Evolutionary conservation across 2,797 vertebrate genomes (phyloP).

Genomic region (Sebastes diploproa): DNA sequence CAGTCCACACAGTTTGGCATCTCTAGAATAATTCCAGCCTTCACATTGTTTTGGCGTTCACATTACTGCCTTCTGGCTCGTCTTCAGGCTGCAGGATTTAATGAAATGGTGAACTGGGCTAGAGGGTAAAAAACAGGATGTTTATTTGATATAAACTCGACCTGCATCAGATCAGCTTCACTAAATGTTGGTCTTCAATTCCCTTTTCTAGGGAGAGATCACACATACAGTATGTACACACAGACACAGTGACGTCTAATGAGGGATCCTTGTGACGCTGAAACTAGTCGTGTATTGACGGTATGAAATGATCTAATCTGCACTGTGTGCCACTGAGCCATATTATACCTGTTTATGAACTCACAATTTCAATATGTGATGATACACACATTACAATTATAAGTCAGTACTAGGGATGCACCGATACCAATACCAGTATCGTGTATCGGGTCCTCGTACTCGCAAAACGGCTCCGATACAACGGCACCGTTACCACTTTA

Average conservation of each 20-base stretch:
- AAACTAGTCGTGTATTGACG: background rate
- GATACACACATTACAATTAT: background rate
- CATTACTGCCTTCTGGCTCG: background rate
- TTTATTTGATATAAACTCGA: background rate
- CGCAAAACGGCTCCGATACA: too few relatives aligned
- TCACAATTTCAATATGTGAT: background rate
- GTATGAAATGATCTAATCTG: background rate
- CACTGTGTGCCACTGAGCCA: constrained; percentile 4
- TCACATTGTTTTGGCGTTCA: background rate
- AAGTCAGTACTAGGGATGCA: background rate
- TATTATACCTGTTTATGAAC: background rate
- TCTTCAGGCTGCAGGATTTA: background rate
- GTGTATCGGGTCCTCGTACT: too few relatives aligned
- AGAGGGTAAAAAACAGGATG: background rate
- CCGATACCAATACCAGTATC: too few relatives aligned
- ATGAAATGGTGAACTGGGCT: background rate
- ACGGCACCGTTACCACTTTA: too few relatives aligned
- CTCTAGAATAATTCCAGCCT: background rate
- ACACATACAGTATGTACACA: background rate
- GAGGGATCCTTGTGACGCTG: background rate
- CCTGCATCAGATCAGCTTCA: background rate
- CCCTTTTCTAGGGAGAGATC: background rate
- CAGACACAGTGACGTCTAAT: background rate
- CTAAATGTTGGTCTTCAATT: background rate
- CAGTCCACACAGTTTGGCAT: background rate